Evolutionary conservation across 2,113 vertebrate genomes (phyloP).

Genomic region (Vulpes ferrilata): DNA sequence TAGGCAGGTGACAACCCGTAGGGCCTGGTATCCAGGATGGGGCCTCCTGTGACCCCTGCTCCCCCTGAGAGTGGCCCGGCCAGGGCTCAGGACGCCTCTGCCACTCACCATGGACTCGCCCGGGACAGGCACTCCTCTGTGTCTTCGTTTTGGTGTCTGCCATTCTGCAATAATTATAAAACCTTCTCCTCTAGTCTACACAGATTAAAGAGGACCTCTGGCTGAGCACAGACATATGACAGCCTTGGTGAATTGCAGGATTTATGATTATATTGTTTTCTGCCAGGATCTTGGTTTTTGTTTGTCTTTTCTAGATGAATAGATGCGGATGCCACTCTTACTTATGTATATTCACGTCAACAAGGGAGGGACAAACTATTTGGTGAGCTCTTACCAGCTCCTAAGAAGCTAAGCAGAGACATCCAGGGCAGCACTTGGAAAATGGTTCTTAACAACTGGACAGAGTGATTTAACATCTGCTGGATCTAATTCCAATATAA

Average conservation of each 20-base stretch:
- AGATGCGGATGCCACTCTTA: neutral
- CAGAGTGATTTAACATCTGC: rapidly evolving
- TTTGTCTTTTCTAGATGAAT: neutral
- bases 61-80: rapidly evolving
- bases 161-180: rapidly evolving
- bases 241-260: rapidly evolving
- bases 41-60: rapidly evolving
- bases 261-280: rapidly evolving
- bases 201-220: rapidly evolving
- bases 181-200: rapidly evolving
- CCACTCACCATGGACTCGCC: rapidly evolving
- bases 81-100: rapidly evolving
- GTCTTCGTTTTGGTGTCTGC: neutral
- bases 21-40: rapidly evolving
- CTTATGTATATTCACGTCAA: rapidly evolving
- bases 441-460: rapidly evolving
- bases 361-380: rapidly evolving
- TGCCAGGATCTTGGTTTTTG: neutral
- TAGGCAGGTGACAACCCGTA: rapidly evolving
- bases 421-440: rapidly evolving
- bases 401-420: rapidly evolving
- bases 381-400: rapidly evolving
- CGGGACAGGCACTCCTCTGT: rapidly evolving
- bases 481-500: rapidly evolving
- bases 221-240: too few species aligned